Base-by-base conservation (phyloP, 2,888 invertebrate species). In the Fragum sueziense region DNA sequence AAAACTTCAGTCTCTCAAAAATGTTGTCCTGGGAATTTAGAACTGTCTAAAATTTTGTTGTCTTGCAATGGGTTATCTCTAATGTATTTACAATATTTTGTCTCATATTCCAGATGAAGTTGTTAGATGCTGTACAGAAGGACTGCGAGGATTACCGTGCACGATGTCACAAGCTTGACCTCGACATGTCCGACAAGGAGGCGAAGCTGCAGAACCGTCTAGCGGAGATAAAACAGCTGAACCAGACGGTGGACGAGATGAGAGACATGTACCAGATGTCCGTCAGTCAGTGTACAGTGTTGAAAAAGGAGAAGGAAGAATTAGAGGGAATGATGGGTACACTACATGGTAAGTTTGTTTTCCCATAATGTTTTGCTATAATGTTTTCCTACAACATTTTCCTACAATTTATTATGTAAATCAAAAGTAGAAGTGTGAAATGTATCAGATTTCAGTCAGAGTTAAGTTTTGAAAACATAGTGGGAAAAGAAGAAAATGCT, bases 261-360 rank as follows among this genome's bases (percentile, higher is more conserved):
- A 51, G 72, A 0, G 72, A 84, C 47, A 74, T 86, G 41, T 79
- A 86, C 29, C 80, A 84, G 34, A 76, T 82, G 52, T 67, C 79
- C 31, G 34, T 72, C 20, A 74, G 82, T 9, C 84, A 84, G 47
- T 72, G 76, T 22, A 79, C 79, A 20, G 37, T 70, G 20, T 65
- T 87, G 31, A 76, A 73, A 52, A 65, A 73, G 22, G 85, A 87
- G 57, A 86, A 86, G 70, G 80, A 84, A n/a, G 88, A 89, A 57
- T 65, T 88, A 22, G 86, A 88, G 54, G 88, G 87, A 52, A 51
- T 85, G 51, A 62, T 84, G 20, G 82, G 74, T 33, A 65, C 70
- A 29, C 61, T 62, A 62, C 71, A 75, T 70, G 85, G 87, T 87
- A 71, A 51, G 75, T 52, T 31, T n/a, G 61, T 31, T 29, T n/a